Evolutionary conservation across 2,797 vertebrate genomes (phyloP).

Genomic region (Todus mexicanus): DNA sequence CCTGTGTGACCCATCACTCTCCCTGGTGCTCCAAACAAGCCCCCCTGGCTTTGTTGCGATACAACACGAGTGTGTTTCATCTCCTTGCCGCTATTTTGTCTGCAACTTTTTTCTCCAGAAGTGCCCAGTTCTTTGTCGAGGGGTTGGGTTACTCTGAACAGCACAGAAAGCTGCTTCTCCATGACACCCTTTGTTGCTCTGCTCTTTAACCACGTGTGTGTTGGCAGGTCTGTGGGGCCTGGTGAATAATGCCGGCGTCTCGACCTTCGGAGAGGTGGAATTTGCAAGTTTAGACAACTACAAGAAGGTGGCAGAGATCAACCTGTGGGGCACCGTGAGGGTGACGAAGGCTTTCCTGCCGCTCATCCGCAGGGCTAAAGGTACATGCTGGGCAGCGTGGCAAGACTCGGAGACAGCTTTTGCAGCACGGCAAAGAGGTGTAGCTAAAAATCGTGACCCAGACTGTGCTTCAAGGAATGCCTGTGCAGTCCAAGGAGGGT

Average conservation of each 20-base stretch:
- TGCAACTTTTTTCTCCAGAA: neutral
- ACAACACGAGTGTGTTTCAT: neutral
- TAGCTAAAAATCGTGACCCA: neutral
- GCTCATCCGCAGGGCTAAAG: conserved; percentile 83
- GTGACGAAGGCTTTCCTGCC: conserved; percentile 89
- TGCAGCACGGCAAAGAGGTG: neutral
- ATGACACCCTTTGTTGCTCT: neutral
- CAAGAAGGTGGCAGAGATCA: conserved; percentile 84
- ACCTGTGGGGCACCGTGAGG: conserved; percentile 86
- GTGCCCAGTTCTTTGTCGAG: neutral
- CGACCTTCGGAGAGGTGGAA: conserved; percentile 86
- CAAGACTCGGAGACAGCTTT: neutral
- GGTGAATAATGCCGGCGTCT: conserved; percentile 86
- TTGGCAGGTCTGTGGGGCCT: conserved; percentile 86
- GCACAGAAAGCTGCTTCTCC: neutral
- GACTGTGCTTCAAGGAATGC: neutral
- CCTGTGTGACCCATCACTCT: neutral
- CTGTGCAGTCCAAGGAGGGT: neutral
- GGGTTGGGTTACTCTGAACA: neutral
- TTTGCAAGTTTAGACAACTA: conserved; percentile 84
- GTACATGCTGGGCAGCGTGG: conserved; percentile 37
- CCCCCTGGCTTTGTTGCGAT: neutral
- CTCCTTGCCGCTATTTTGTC: neutral
- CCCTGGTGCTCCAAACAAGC: neutral
- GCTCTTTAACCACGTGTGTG: neutral